Evolutionary conservation across 2,888 invertebrate species (phyloP), one percentile per base, ranked within the genome.

Genomic region (Calameuta filiformis): DNA sequence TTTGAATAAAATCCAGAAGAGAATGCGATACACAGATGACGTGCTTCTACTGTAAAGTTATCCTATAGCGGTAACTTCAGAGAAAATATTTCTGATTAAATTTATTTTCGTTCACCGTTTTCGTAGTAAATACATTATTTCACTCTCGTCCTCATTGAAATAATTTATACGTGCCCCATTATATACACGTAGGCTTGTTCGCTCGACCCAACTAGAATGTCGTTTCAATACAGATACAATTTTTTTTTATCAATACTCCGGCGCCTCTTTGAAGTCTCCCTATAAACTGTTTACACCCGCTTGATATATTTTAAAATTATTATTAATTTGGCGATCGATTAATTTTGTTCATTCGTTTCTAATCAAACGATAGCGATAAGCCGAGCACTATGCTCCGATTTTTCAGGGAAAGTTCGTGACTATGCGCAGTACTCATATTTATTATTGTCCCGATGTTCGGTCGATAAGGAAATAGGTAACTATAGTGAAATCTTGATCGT

Each of bases 81-180:
- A 56, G 56, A 23, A 56, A 56, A 56, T 56, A 56, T 56, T 56
- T 56, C 9, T 56, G 23, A 56, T 23, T 56, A 23, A 56, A 9
- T 23, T 23, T 56, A 23, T 23, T 9, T 56, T 56, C 23, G 23
- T 23, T 56, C 56, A 56, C 23, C 56, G 56, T 56, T 56, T 56
- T 23, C 56, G 56, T 56, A 23, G 2, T 23, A 56, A 56, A 56
- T 56, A 56, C 23, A 56, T 56, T 56, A 77, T 75, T 74, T 69
- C 68, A 69, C 75, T 69, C 75, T 77, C 69, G 75, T 75, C 56
- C 83, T 81, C 75, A 75, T 76, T 73, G 76, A 69, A 75, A 35
- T 79, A 78, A 81, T 81, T 79, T 79, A 81, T 81, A 76, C 71
- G 73, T 79, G 81, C 78, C 76, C 77, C 75, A 56, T 56, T 9